Base-by-base conservation (phyloP, 1,140 invertebrate species). In the Lineus longissimus region DNA sequence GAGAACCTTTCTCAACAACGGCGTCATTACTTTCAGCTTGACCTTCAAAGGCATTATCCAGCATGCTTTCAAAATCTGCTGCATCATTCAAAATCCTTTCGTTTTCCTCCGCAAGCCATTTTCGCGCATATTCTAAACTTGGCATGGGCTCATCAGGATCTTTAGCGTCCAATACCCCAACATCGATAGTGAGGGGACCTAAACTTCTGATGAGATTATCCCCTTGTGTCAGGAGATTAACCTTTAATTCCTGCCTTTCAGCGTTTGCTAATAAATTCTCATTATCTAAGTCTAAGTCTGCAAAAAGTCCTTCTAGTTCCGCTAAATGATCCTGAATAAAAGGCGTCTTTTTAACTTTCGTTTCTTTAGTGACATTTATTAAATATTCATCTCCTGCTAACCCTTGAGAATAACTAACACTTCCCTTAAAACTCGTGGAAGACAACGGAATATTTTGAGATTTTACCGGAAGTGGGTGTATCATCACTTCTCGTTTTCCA, bases 221-320 rank as follows among this genome's bases (percentile, higher is more conserved):
- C 13, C 58, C 25, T 17, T 51, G n/a, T n/a, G n/a, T n/a, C 33
- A 7, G 33, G 15, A 36, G 33, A 51, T 51, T 51, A 7, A 9
- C n/a, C n/a, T 51, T 51, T 19, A 51, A 7, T 51, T 51, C 47
- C 47, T 51, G 47, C n/a, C 59, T 22, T 13, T 33, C 59, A 29
- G 58, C 58, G 19, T 25, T 19, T 19, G 51, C 63, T 1, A 61
- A 2, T 27, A 61, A 17, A 27, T 22, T 15, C 17, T 65, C 63
- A 36, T 65, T 43, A 40, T 65, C 59, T 2, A 61, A 45, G 36
- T 61, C 63, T 17, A 65, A 40, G 4, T 47, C 31, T 19, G 63
- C 60, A 47, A 55, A 66, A 6, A 60, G 23, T 9, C 51, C 51
- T 47, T 66, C 64, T 19, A 66, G 41, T 23, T 66, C 64, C 17